Evolutionary conservation across 1,140 invertebrate genomes (phyloP).

Genomic region (Meteorus sp.): DNA sequence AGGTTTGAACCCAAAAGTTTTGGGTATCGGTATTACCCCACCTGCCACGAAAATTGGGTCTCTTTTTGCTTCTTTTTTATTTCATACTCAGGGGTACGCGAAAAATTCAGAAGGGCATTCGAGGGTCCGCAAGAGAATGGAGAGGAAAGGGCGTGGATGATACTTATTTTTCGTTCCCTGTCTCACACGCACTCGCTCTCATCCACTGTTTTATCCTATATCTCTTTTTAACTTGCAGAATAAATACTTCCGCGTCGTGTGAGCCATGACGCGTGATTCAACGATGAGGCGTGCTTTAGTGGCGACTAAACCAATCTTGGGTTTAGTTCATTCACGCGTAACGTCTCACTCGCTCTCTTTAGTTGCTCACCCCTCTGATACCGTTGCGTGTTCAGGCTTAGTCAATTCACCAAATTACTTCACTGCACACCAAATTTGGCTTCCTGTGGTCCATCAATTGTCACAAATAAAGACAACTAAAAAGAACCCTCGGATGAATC

Average conservation of each 20-base stretch:
- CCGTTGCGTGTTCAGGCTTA: constrained; percentile 1
- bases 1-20: constrained; percentile 16
- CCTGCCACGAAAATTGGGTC: constrained; percentile 39
- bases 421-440: not conserved
- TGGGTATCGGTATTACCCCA: constrained; percentile 44
- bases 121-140: not conserved
- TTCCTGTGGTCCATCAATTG: not conserved
- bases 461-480: too few relatives aligned
- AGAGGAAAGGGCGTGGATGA: not conserved
- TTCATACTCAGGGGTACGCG: not conserved
- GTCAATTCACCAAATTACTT: constrained; percentile 1
- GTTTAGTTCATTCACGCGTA: constrained; percentile 52
- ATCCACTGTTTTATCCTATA: too few relatives aligned
- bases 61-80: constrained; percentile 3
- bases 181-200: not conserved
- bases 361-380: not conserved
- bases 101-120: not conserved
- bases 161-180: not conserved
- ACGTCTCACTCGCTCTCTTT: constrained; percentile 26
- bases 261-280: constrained; percentile 53
- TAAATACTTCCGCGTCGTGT: not conserved
- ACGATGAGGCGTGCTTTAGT: constrained; percentile 49
- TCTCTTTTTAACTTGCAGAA: too few relatives aligned
- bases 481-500: too few relatives aligned
- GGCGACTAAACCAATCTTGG: constrained; percentile 58